A percentile compares a stretch with the other conserved stretches of the same genome.
phyloP scores from a whole-genome alignment of 1,140 invertebrate genomes.

The Tyrophagus putrescentiae region DNA sequence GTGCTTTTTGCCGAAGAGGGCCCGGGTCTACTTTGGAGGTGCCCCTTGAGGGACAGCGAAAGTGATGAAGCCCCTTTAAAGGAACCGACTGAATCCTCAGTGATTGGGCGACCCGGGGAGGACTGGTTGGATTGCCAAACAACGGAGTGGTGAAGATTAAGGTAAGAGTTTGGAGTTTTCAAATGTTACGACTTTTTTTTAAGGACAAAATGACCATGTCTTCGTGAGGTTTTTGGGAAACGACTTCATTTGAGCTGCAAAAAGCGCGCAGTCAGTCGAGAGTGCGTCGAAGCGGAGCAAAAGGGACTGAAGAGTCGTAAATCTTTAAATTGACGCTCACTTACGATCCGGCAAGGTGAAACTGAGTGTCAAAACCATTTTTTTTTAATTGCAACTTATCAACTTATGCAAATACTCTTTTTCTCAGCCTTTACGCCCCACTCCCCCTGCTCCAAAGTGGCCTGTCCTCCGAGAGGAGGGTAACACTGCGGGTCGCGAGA shows the following conservation, averaged over 20 bases:
- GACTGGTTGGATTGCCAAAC: constrained; percentile 18
- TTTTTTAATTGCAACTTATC: too few relatives aligned
- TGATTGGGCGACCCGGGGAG: constrained; percentile 14
- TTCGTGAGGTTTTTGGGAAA: constrained; percentile 75
- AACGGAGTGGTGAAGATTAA: too few relatives aligned
- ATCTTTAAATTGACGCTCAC: constrained; percentile 41
- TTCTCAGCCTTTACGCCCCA: constrained; percentile 7
- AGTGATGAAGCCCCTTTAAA: constrained; percentile 38
- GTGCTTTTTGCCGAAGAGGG: constrained; percentile 78
- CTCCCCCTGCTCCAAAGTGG: constrained; percentile 44
- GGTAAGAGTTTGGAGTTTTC: too few relatives aligned
- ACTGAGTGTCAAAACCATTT: neutral
- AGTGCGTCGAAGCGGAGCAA: constrained; percentile 58
- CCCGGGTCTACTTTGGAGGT: constrained; percentile 44
- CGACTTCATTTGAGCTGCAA: constrained; percentile 82
- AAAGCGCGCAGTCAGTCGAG: constrained; percentile 55
- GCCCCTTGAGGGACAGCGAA: constrained; percentile 42
- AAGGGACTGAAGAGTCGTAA: constrained; percentile 26
- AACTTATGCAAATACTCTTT: too few relatives aligned
- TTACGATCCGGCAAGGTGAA: constrained; percentile 46
- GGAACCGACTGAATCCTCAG: constrained; percentile 2
- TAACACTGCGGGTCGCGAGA: constrained; percentile 89
- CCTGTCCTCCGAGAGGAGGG: constrained; percentile 92
- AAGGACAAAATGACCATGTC: constrained; percentile 46
- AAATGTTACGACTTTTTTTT: constrained; percentile 47